These are phyloP conservation scores for Epirrita christyi DNA, from an alignment of 2,888 invertebrate species.

Conservation along the genomic window DNA sequence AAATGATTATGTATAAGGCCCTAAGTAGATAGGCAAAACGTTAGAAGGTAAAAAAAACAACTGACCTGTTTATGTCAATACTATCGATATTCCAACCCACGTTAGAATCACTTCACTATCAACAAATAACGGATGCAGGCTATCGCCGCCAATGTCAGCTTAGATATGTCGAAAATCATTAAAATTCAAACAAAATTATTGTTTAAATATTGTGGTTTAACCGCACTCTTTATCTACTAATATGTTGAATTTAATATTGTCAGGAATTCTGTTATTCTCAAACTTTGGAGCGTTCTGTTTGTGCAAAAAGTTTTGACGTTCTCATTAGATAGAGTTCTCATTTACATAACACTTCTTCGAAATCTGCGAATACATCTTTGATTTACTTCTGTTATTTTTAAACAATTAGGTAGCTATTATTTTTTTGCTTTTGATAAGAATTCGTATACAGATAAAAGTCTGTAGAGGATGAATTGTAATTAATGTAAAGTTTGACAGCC, in stretches of 20 bases:
- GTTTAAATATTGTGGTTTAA: conserved; percentile 52
- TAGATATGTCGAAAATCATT: conserved; percentile 53
- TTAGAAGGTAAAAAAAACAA: conserved; percentile 9
- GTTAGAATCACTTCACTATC: conserved; percentile 43
- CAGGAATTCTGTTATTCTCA: conserved; percentile 46
- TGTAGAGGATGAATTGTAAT: neutral
- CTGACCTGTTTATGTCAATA: conserved; percentile 31
- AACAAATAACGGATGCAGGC: conserved; percentile 52
- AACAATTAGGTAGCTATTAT: neutral
- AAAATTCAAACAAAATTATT: conserved; percentile 41
- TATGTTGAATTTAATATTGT: conserved; percentile 35
- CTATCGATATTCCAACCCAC: conserved; percentile 28
- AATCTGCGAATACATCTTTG: neutral
- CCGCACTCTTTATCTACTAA: conserved; percentile 51
- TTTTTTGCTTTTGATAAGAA: neutral
- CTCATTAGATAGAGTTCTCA: conserved; percentile 12
- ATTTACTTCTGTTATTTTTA: neutral
- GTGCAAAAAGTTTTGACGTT: conserved; percentile 13
- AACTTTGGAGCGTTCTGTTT: conserved; percentile 46
- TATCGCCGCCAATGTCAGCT: conserved; percentile 48
- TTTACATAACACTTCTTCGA: conserved; percentile 10
- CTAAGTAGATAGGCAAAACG: too few species aligned
- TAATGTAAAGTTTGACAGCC: conserved; percentile 51
- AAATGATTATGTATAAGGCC: too few species aligned
- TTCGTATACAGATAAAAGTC: neutral